These are phyloP conservation scores for Fulmarus glacialis DNA, from an alignment of 2,113 vertebrate species.

Conservation along the genomic window DNA sequence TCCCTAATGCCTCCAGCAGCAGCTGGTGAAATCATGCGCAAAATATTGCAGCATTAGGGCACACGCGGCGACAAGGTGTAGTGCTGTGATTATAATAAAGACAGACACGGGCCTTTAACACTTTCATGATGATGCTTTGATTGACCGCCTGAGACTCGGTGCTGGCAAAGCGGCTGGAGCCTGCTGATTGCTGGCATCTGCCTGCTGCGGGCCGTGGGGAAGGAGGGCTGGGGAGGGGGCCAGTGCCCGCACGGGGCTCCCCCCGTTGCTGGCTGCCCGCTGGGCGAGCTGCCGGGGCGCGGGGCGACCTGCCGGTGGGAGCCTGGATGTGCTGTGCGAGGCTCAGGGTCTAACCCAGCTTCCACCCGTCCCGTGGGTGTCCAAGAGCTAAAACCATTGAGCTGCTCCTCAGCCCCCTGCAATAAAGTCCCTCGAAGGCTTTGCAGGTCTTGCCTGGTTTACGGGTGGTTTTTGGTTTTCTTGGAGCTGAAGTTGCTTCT, in stretches of 20 bases:
- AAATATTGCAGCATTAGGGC: neutral
- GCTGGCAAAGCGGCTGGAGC: neutral
- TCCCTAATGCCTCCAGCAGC: neutral
- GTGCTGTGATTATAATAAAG: neutral
- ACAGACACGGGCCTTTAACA: neutral
- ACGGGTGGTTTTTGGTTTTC: accelerated
- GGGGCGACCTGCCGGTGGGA: neutral
- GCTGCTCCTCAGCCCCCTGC: neutral
- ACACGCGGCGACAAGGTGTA: neutral
- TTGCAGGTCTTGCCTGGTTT: neutral
- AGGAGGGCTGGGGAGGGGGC: neutral
- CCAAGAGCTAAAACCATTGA: neutral
- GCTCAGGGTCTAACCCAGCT: neutral
- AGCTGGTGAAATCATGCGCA: neutral
- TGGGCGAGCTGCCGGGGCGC: accelerated
- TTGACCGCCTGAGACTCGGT: neutral
- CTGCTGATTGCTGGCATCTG: neutral
- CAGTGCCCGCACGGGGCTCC: accelerated
- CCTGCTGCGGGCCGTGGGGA: neutral
- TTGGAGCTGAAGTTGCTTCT: neutral
- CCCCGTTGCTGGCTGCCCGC: accelerated
- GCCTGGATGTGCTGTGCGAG: accelerated
- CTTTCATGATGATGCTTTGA: neutral
- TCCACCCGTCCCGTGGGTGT: neutral
- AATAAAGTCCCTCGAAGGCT: neutral